Conservation (phyloP, 2,888 invertebrate genomes). For the Elegia similella region DNA sequence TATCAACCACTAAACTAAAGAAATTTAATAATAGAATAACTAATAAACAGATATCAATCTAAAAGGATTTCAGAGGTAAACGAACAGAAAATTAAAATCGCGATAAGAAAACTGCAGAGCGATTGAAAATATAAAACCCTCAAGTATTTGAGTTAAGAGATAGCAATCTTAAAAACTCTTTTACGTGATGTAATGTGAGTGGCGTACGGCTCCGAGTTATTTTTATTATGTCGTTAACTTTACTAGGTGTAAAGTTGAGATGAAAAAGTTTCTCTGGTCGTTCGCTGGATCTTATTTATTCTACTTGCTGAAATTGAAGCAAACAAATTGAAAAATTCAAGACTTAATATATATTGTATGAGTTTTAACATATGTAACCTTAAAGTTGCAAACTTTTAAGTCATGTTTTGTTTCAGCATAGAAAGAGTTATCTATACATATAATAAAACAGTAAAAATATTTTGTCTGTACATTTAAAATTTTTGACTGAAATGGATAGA, state of each 20-base stretch:
- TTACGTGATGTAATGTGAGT: constrained; percentile 26
- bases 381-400: no score
- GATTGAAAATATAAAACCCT: constrained; percentile 16
- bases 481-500: no score
- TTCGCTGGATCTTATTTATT: constrained; percentile 4
- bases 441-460: no score
- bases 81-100: neutral
- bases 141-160: constrained; percentile 21
- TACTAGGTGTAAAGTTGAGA: constrained; percentile 41
- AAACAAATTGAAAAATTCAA: neutral
- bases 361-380: no score
- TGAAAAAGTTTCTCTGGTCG: constrained; percentile 34
- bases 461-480: no score
- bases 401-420: no score
- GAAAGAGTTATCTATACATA: no score
- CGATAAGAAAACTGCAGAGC: constrained; percentile 1
- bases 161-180: constrained; percentile 20
- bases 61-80: no score
- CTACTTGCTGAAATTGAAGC: neutral
- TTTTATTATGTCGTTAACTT: constrained; percentile 52
- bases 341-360: no score
- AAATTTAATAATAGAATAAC: no score
- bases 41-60: no score
- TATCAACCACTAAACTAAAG: no score
- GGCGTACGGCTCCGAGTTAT: constrained; percentile 36